Percentiles rank a stretch among this genome's conserved stretches.
phyloP scores from a whole-genome alignment of 1,140 invertebrate species.

The Coboldia fuscipes region DNA sequence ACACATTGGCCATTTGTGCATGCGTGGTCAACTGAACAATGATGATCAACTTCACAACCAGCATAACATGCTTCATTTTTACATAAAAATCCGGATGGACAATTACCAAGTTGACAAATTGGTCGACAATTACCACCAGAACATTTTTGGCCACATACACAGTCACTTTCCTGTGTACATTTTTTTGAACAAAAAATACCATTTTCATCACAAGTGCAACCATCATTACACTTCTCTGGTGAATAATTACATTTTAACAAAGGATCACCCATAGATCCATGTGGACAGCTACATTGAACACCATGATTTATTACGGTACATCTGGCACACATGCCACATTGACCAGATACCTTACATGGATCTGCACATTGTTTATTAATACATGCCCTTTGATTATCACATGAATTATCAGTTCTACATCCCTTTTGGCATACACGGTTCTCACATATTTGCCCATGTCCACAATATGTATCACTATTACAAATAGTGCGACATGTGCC shows the following conservation, averaged over 20 bases:
- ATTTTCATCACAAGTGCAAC: slow-evolving; percentile 51
- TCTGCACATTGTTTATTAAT: slow-evolving; percentile 63
- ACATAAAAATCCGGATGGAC: slow-evolving; percentile 30
- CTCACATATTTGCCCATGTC: slow-evolving; percentile 60
- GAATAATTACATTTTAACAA: slow-evolving; percentile 45
- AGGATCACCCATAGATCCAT: slow-evolving; percentile 60
- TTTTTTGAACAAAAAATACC: slow-evolving; percentile 45
- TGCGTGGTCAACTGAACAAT: slow-evolving; percentile 53
- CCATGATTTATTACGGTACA: slow-evolving; percentile 65
- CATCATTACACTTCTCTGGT: slow-evolving; percentile 36
- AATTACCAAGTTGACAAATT: slow-evolving; percentile 15
- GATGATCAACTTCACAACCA: slow-evolving; percentile 57
- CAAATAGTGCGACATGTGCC: slow-evolving; percentile 64
- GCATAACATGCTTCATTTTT: slow-evolving; percentile 34
- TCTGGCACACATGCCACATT: slow-evolving; percentile 63
- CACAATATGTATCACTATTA: slow-evolving; percentile 63
- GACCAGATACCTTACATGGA: slow-evolving; percentile 42
- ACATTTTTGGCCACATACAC: slow-evolving; percentile 43
- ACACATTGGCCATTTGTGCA: slow-evolving; percentile 56
- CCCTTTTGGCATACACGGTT: slow-evolving; percentile 67
- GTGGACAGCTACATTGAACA: slow-evolving; percentile 62
- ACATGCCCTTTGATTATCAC: slow-evolving; percentile 49
- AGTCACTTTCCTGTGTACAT: slow-evolving; percentile 43
- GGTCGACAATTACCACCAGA: slow-evolving; percentile 26
- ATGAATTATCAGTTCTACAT: slow-evolving; percentile 62